These are phyloP conservation scores for Aplocera efformata DNA, from an alignment of 2,888 invertebrate species.

Conservation along the genomic window DNA sequence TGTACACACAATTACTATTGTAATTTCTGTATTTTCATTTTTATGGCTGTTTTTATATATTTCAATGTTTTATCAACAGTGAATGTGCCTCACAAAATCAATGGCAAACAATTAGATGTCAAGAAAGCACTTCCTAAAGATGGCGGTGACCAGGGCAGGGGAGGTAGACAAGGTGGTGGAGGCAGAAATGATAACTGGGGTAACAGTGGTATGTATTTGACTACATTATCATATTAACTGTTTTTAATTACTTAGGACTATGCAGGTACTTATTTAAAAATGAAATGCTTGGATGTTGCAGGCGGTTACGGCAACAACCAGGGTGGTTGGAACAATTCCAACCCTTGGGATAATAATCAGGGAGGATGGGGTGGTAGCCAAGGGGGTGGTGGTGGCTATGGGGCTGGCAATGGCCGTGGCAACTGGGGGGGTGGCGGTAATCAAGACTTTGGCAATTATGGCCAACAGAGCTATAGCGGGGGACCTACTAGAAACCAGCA, in stretches of 20 bases:
- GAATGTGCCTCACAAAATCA: constrained; percentile 91
- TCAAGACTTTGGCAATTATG: constrained; percentile 88
- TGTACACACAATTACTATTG: constrained; percentile 40
- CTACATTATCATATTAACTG: constrained; percentile 3
- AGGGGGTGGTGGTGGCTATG: constrained; percentile 56
- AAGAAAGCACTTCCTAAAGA: constrained; percentile 96
- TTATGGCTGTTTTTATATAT: constrained; percentile 1
- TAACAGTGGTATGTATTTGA: constrained; percentile 34
- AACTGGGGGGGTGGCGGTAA: constrained; percentile 78
- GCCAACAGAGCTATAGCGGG: constrained; percentile 91
- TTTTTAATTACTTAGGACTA: constrained; percentile 13
- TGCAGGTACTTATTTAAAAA: constrained; percentile 13
- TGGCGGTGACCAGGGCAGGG: constrained; percentile 79
- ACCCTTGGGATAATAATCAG: constrained; percentile 77
- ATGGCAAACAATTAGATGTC: constrained; percentile 93
- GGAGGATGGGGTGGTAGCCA: constrained; percentile 72
- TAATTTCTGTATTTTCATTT: constrained; percentile 7
- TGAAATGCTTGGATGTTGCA: constrained; percentile 34
- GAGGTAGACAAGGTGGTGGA: constrained; percentile 72
- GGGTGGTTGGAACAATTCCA: constrained; percentile 78
- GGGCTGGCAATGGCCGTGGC: constrained; percentile 74
- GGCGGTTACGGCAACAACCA: constrained; percentile 79
- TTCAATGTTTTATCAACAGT: constrained; percentile 67
- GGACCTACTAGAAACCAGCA: constrained; percentile 91
- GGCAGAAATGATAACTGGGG: constrained; percentile 64